phyloP scores from a whole-genome alignment of 1,140 invertebrate species.

The Caenorhabditis elegans region DNA sequence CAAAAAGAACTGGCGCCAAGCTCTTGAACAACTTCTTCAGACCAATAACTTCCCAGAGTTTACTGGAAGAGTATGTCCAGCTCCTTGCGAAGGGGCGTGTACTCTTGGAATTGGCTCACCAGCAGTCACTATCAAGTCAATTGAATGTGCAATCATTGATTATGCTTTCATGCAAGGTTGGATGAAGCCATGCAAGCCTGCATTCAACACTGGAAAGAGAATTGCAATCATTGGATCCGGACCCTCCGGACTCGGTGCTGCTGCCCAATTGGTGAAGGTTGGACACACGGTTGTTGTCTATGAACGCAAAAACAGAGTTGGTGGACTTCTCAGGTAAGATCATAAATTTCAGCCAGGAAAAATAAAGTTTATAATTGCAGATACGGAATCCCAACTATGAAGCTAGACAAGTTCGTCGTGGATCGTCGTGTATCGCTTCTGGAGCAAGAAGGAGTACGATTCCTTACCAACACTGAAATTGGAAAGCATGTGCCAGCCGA shows the following conservation, averaged over 20 bases:
- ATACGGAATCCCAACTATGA: conserved; percentile 88
- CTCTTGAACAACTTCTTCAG: conserved; percentile 88
- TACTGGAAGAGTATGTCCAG: conserved; percentile 94
- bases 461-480: conserved; percentile 85
- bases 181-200: conserved; percentile 81
- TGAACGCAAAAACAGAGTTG: conserved; percentile 90
- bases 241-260: conserved; percentile 86
- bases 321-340: conserved; percentile 86
- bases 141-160: conserved; percentile 98
- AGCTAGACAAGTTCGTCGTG: conserved; percentile 72
- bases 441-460: conserved; percentile 84
- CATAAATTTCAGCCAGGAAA: neutral
- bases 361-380: conserved; percentile 65
- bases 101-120: conserved; percentile 92
- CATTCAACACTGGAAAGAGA: conserved; percentile 77
- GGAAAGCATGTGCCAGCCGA: conserved; percentile 84
- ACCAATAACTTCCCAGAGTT: conserved; percentile 99
- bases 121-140: conserved; percentile 97
- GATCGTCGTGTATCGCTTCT: conserved; percentile 84
- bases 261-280: conserved; percentile 89
- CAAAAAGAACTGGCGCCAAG: conserved; percentile 90
- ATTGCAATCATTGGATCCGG: conserved; percentile 93
- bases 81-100: conserved; percentile 96
- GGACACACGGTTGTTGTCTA: conserved; percentile 90
- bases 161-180: conserved; percentile 94